Evolutionary conservation across 2,113 vertebrate species (phyloP), one percentile per base, ranked within the genome.

Genomic region (Chunga burmeisteri): DNA sequence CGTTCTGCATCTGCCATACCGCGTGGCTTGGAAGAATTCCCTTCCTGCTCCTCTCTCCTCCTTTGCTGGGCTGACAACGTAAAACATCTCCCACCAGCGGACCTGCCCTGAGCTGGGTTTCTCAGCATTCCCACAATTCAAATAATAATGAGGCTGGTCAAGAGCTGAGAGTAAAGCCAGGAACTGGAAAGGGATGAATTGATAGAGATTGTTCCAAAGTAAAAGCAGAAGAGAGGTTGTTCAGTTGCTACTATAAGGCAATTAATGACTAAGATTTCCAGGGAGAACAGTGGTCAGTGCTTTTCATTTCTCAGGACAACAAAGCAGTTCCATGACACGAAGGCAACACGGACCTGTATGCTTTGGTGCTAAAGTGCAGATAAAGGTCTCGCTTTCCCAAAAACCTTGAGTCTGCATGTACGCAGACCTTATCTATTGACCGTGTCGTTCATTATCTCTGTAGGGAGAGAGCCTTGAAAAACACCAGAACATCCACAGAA

Each of bases 381-480:
- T 94, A 66, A 95, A 93, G 58, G 88, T 67, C 66, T 74, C 61
- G 67, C 58, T 86, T 87, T 71, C 66, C 52, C 36, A 14, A 92
- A 94, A 96, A 44, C 81, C 67, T 90, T 47, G 82, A 81, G 56
- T 42, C 59, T 56, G 67, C 70, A n/a, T 85, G 75, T 46, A 81
- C 5, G 10, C 42, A 94, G 61, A 47, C 50, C 11, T 94, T 83
- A 98, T 97, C 97, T 97, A 5, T 4, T 42, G 53, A 38, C 66
- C 19, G 1, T 73, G 95, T 93, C 58, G 84, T 36, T 89, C 52
- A 47, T 49, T 83, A 52, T 93, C 90, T 77, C 40, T 14, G 4
- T 53, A 44, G 56, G 89, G 92, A 93, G 78, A 21, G 78, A 93
- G 74, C 73, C 66, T 94, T 97, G 96, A 98, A 90, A 89, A 96